A percentile compares a stretch with the other conserved stretches of the same genome.
Conservation (phyloP, 2,797 vertebrate genomes). For the Acipenser transmontanus region DNA sequence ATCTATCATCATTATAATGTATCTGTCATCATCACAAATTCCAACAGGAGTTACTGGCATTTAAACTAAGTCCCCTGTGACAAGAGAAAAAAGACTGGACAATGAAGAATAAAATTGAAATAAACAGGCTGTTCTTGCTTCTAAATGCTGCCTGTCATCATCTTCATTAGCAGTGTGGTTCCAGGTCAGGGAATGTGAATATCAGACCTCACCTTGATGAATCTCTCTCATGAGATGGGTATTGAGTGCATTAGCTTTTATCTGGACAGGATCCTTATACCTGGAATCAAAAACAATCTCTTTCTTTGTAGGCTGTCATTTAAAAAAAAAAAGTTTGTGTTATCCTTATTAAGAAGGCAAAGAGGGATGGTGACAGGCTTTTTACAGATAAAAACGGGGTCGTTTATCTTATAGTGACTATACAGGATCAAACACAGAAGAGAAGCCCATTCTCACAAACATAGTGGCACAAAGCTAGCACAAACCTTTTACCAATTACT, state of each 20-base stretch:
- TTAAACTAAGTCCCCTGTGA: slow-evolving; percentile 37
- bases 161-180: slow-evolving; percentile 36
- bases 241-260: neutral
- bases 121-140: slow-evolving; percentile 46
- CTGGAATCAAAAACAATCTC: too few relatives aligned
- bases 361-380: too few relatives aligned
- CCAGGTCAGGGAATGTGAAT: slow-evolving; percentile 39
- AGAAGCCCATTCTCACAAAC: too few relatives aligned
- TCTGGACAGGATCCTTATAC: too few relatives aligned
- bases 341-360: too few relatives aligned
- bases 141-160: slow-evolving; percentile 49
- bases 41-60: slow-evolving; percentile 28
- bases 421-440: too few relatives aligned
- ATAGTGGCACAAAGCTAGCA: too few relatives aligned
- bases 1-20: slow-evolving; percentile 46
- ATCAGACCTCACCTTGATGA: slow-evolving; percentile 11
- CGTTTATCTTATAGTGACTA: too few relatives aligned
- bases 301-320: too few relatives aligned
- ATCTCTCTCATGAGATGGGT: slow-evolving; percentile 27
- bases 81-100: slow-evolving; percentile 30
- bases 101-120: slow-evolving; percentile 28
- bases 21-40: slow-evolving; percentile 47
- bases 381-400: too few relatives aligned
- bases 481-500: too few relatives aligned
- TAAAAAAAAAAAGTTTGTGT: too few relatives aligned